Percentiles rank a stretch among this genome's conserved stretches.
Evolutionary conservation across 2,797 vertebrate genomes (phyloP).

Genomic region (Sebastes kiyomatsui): DNA sequence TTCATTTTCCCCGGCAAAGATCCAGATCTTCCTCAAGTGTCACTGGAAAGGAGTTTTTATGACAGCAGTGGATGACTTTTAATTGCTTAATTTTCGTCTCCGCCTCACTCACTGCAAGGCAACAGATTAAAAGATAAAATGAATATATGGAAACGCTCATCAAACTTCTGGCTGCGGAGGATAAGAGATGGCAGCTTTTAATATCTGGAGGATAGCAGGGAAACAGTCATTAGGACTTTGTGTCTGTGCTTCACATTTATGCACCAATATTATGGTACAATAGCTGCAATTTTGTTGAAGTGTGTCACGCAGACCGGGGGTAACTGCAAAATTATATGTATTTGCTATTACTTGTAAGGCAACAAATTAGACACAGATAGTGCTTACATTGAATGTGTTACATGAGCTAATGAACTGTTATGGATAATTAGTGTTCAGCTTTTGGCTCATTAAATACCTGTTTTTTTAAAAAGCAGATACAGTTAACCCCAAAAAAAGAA

Average conservation of each 20-base stretch:
- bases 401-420: not conserved
- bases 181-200: slow-evolving; percentile 23
- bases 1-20: slow-evolving; percentile 53
- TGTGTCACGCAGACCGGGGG: not conserved
- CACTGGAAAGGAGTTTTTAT: slow-evolving; percentile 43
- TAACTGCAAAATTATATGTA: not conserved
- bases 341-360: not conserved
- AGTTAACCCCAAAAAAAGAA: not conserved
- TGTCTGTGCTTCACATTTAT: not conserved
- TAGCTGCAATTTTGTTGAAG: not conserved
- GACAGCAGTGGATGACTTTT: slow-evolving; percentile 49
- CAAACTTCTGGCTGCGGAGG: slow-evolving; percentile 8
- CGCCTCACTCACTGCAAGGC: slow-evolving; percentile 4
- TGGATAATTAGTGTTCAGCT: not conserved
- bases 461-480: not conserved
- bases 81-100: slow-evolving; percentile 63
- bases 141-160: slow-evolving; percentile 39
- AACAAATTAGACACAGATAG: not conserved
- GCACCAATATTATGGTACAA: not conserved
- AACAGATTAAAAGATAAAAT: slow-evolving; percentile 57
- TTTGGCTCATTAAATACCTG: not conserved
- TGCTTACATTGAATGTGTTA: not conserved
- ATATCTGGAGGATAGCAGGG: not conserved
- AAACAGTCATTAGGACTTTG: not conserved
- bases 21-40: slow-evolving; percentile 56